These are phyloP conservation scores for Drosophila melanosoma DNA, from an alignment of 2,888 invertebrate species.

Conservation along the genomic window DNA sequence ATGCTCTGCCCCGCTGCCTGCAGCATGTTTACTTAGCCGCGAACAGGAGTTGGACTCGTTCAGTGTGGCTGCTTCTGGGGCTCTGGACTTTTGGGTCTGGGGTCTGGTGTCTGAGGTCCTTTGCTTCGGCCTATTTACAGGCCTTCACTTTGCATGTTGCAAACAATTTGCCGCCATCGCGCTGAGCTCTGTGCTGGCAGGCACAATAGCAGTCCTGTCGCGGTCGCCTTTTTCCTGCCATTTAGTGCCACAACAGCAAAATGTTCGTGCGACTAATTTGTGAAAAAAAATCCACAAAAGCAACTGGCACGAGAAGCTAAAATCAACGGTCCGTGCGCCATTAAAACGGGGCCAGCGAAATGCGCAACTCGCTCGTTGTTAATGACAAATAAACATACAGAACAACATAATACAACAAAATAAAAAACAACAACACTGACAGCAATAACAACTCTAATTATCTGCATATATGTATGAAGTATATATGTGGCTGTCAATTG, in stretches of 20 bases:
- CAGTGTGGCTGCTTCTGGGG: slow-evolving; percentile 17
- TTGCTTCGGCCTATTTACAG: slow-evolving; percentile 65
- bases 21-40: slow-evolving; percentile 55
- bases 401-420: slow-evolving; percentile 28
- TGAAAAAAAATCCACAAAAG: slow-evolving; percentile 52
- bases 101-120: slow-evolving; percentile 30
- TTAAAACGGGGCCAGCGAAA: slow-evolving; percentile 68
- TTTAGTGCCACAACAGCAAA: slow-evolving; percentile 69
- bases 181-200: slow-evolving; percentile 7
- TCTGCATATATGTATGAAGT: slow-evolving; percentile 11
- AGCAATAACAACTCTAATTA: slow-evolving; percentile 6
- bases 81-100: slow-evolving; percentile 12
- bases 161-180: slow-evolving; percentile 68
- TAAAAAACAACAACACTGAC: slow-evolving; percentile 20
- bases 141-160: slow-evolving; percentile 74
- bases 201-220: slow-evolving; percentile 31
- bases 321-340: slow-evolving; percentile 68
- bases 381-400: slow-evolving; percentile 67
- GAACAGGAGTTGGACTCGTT: slow-evolving; percentile 35
- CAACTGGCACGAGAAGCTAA: slow-evolving; percentile 70
- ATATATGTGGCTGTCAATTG: slow-evolving; percentile 16
- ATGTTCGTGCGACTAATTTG: slow-evolving; percentile 79
- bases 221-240: slow-evolving; percentile 59
- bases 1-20: background rate
- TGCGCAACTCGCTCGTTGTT: slow-evolving; percentile 63